Evolutionary conservation across 2,113 vertebrate genomes (phyloP).

Genomic region (Phyllostomus hastatus): DNA sequence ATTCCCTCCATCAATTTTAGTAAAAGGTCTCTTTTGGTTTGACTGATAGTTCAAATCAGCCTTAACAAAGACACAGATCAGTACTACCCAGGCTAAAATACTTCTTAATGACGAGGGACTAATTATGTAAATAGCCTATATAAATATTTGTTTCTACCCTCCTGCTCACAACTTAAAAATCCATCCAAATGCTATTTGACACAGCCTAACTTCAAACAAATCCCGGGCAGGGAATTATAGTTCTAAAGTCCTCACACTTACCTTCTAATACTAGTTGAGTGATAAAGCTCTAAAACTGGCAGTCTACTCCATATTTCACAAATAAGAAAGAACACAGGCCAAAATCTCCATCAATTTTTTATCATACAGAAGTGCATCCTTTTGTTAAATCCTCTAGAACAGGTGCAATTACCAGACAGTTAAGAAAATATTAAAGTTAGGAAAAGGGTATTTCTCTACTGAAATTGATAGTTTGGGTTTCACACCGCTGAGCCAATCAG

Average conservation of each 20-base stretch:
- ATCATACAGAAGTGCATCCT: not conserved
- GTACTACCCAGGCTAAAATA: not conserved
- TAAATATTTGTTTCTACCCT: not conserved
- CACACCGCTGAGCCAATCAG: not conserved
- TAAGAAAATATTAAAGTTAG: not conserved
- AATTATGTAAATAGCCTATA: not conserved
- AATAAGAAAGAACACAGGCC: not conserved
- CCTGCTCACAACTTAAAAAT: constrained; percentile 15
- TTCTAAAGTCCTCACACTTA: not conserved
- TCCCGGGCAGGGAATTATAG: not conserved
- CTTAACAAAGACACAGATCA: not conserved
- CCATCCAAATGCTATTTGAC: not conserved
- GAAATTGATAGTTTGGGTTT: not conserved
- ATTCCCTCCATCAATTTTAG: not conserved
- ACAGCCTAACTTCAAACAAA: constrained; percentile 60
- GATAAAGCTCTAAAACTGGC: not conserved
- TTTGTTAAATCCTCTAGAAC: not conserved
- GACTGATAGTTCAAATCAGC: not conserved
- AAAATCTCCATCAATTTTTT: not conserved
- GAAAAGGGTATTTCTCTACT: not conserved
- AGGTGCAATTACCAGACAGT: not conserved
- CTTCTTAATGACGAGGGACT: not conserved
- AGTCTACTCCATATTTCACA: not conserved
- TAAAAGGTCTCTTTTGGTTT: not conserved
- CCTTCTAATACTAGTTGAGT: constrained; percentile 45